Conservation (phyloP, 2,888 invertebrate genomes). For the Melanostoma scalare region DNA sequence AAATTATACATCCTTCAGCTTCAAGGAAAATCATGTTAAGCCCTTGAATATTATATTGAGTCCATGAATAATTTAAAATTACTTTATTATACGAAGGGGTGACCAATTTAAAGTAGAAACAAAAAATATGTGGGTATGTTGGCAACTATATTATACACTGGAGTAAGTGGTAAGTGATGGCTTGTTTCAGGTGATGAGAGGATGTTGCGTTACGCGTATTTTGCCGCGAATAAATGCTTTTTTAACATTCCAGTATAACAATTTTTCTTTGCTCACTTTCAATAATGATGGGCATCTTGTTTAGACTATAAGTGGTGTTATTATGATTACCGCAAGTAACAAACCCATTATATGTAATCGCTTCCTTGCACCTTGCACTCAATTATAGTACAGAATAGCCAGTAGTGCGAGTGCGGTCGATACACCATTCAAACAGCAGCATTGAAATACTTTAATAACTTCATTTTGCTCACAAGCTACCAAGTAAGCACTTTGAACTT, state of each 20-base stretch:
- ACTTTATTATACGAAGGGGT: constrained; percentile 61
- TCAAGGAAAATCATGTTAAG: background rate
- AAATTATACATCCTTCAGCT: constrained; percentile 22
- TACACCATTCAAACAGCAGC: constrained; percentile 27
- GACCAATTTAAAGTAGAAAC: constrained; percentile 56
- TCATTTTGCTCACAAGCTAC: constrained; percentile 27
- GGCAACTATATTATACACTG: too few relatives aligned
- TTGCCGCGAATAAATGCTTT: constrained; percentile 54
- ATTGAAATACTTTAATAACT: constrained; percentile 60
- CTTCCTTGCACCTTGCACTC: constrained; percentile 79
- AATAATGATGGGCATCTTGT: constrained; percentile 71
- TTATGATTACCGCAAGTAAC: constrained; percentile 77
- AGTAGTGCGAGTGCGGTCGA: constrained; percentile 41
- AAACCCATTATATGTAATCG: constrained; percentile 80
- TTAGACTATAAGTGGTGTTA: constrained; percentile 65
- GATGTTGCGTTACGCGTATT: constrained; percentile 58
- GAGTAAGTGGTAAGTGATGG: constrained; percentile 38
- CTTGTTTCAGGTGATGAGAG: constrained; percentile 59
- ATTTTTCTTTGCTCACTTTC: constrained; percentile 32
- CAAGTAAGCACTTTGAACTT: background rate
- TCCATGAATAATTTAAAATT: constrained; percentile 63
- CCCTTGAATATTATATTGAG: constrained; percentile 5
- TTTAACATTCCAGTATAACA: background rate
- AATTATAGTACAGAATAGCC: constrained; percentile 52
- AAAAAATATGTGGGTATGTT: too few relatives aligned